Evolutionary conservation across 2,888 invertebrate species (phyloP), one percentile per base, ranked within the genome.

Genomic region (Hermodice carunculata): DNA sequence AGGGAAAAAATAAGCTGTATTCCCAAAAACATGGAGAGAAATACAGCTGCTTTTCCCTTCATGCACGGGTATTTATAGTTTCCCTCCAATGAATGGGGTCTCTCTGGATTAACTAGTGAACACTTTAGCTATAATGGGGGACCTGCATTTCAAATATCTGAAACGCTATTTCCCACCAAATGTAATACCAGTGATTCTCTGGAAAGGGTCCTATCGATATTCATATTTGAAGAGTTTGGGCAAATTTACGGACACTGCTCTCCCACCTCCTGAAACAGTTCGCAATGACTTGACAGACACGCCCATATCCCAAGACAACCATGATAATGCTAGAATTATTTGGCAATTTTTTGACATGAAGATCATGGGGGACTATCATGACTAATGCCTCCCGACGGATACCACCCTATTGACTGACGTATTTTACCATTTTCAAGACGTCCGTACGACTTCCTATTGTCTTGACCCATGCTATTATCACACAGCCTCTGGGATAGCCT

Each of bases 401-500:
- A 24, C 22, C n/a, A n/a, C n/a, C 22, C 44, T 44, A 19, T 37
- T 37, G 37, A 14, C 11, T 37, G 37, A 37, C 37, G 14, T 37
- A 8, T 37, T 37, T 37, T 8, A 37, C 8, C 8, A 37, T 14
- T 37, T 37, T 14, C 37, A 14, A 8, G 14, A 14, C 14, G 37
- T 37, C 14, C 14, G 37, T 14, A 8, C 14, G 37, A 37, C 14
- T 14, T 14, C 37, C 11, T n/a, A n/a, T n/a, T n/a, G n/a, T n/a
- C n/a, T n/a, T n/a, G n/a, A n/a, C n/a, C n/a, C n/a, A n/a, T n/a
- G n/a, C n/a, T n/a, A n/a, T n/a, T n/a, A n/a, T n/a, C 78, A 61
- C 52, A 76, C 75, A 5, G 60, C 68, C 44, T 80, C 80, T 5
- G 76, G 77, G 8, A 62, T 82, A 29, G 69, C 78, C 24, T 83